Percentiles rank a stretch among this genome's conserved stretches.
Conservation (phyloP, 2,888 invertebrate species). For the Autographa pulchrina region DNA sequence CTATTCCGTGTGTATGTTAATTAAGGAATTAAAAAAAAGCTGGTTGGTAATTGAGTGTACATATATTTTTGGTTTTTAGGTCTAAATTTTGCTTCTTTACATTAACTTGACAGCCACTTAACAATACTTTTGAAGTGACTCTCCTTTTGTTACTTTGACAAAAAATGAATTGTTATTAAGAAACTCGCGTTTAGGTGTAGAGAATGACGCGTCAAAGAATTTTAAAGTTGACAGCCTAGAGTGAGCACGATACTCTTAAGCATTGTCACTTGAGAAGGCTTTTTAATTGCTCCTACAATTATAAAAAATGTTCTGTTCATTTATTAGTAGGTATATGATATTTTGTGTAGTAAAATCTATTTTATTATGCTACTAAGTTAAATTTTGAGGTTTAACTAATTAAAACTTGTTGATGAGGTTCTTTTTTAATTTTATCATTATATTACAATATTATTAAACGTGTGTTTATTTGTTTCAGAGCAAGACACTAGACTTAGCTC, state of each 20-base stretch:
- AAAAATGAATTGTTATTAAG: too few relatives aligned
- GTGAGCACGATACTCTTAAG: neutral
- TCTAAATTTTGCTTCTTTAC: too few relatives aligned
- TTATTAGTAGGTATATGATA: too few relatives aligned
- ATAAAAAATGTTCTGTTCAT: too few relatives aligned
- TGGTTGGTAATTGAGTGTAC: neutral
- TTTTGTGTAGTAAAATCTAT: too few relatives aligned
- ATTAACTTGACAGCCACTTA: too few relatives aligned
- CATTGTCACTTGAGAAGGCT: neutral
- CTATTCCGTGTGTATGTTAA: neutral
- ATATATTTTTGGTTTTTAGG: neutral
- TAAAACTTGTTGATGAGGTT: neutral
- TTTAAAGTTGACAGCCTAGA: constrained; percentile 1
- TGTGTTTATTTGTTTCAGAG: constrained; percentile 80
- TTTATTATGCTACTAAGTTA: too few relatives aligned
- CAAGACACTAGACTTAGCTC: constrained; percentile 88
- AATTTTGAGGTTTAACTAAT: too few relatives aligned
- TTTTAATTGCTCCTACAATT: neutral
- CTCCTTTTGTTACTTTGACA: neutral
- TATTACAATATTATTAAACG: neutral
- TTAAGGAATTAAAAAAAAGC: neutral
- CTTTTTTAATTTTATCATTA: neutral
- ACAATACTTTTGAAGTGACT: neutral
- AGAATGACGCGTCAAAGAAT: neutral
- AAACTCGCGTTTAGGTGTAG: neutral